Conservation (phyloP, 2,113 vertebrate species). For the Cisticola juncidis region DNA sequence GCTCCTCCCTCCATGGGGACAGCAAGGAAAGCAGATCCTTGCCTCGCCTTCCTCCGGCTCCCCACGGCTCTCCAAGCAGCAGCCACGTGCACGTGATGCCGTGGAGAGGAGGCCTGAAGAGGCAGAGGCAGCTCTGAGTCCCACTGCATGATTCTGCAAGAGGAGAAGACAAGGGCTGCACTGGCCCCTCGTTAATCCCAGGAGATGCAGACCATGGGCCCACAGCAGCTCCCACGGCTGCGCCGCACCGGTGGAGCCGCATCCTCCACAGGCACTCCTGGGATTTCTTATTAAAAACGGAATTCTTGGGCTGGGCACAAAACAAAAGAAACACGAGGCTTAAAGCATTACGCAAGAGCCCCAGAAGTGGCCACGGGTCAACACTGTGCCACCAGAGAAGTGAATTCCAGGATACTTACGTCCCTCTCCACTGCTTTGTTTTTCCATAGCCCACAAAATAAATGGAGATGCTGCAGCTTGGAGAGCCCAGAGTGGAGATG, state of each 20-base stretch:
- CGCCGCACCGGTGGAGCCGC: rapidly evolving
- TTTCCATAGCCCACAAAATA: neutral
- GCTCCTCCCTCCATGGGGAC: neutral
- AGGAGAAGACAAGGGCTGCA: neutral
- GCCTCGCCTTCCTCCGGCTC: neutral
- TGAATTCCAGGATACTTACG: neutral
- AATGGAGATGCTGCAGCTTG: neutral
- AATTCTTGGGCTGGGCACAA: neutral
- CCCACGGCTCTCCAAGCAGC: neutral
- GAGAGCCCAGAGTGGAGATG: rapidly evolving
- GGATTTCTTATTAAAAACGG: constrained; percentile 10
- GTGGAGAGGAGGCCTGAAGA: neutral
- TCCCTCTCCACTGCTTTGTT: neutral
- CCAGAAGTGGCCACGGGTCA: neutral
- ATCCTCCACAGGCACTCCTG: constrained; percentile 26
- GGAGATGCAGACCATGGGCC: neutral
- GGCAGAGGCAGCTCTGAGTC: neutral
- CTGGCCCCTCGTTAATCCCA: neutral
- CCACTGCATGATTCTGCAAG: neutral
- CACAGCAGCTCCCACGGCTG: neutral
- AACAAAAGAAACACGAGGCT: neutral
- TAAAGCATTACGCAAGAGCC: neutral
- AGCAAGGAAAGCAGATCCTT: neutral
- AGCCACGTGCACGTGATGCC: neutral
- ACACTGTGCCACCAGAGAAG: neutral